Evolutionary conservation across 2,888 invertebrate species (phyloP), one percentile per base, ranked within the genome.

Genomic region (Troides oblongomaculatus): DNA sequence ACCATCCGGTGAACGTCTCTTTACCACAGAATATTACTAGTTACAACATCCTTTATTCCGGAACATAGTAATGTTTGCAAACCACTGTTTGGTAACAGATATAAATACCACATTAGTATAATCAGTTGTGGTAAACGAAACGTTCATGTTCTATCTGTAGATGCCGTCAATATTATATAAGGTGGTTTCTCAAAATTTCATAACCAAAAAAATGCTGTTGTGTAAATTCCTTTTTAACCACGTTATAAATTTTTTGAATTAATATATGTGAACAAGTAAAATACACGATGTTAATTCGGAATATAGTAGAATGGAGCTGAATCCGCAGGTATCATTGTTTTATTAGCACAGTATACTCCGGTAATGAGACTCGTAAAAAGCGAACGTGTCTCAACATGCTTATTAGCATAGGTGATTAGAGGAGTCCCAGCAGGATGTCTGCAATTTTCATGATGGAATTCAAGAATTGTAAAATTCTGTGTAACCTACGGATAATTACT

Each of bases 321-420:
- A 39, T 63, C 66, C 18, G 39, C 62, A 63, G 30, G 58, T 66
- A 62, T 63, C 62, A 71, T 71, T 70, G 62, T 66, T 70, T 70
- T 69, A 61, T 65, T 64, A 65, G 56, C 61, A 43, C 43, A 57
- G 62, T 57, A 69, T 57, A 62, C 43, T 46, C 25, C 43, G 67
- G 66, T 70, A 66, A 70, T 66, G 70, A 62, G 63, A 39, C 62
- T 62, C 66, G 63, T 70, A 70, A 70, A 66, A 70, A 62, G 70
- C 58, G 66, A 46, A 70, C 70, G 70, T 70, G 70, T 66, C 53
- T 66, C 63, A 60, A 60, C 60, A 64, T 50, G 60, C 59, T 68
- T 64, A 68, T 68, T 64, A 60, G 23, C 59, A 68, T 64, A 64
- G 53, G 53, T 60, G 53, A 68, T 68, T 68, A 68, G 46, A 63